These are phyloP conservation scores for Progne subis DNA, from an alignment of 2,113 vertebrate genomes.

Conservation along the genomic window DNA sequence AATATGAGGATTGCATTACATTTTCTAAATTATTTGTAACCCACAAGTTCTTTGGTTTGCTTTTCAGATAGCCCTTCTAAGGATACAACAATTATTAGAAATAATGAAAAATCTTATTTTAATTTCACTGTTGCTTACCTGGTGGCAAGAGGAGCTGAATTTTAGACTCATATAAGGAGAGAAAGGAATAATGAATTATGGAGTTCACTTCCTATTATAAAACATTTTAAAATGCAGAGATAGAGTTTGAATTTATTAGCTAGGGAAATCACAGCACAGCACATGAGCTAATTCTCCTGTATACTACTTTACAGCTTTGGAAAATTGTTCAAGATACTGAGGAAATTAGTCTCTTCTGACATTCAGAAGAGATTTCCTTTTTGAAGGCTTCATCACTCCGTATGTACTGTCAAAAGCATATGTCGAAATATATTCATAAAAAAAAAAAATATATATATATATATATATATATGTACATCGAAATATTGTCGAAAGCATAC, in stretches of 20 bases:
- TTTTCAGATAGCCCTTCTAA: neutral
- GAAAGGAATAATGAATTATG: neutral
- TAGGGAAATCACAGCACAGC: slow-evolving; percentile 36
- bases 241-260: slow-evolving; percentile 1
- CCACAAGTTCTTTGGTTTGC: neutral
- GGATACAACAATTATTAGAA: neutral
- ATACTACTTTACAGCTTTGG: neutral
- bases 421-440: too few species aligned
- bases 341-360: slow-evolving; percentile 21
- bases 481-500: fast-evolving
- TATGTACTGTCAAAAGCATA: fast-evolving
- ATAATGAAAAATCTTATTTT: neutral
- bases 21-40: neutral
- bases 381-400: neutral
- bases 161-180: neutral
- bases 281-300: slow-evolving; percentile 1
- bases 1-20: neutral
- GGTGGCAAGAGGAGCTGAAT: neutral
- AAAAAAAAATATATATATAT: too few species aligned
- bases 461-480: too few species aligned
- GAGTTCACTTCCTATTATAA: neutral
- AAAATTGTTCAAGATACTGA: neutral
- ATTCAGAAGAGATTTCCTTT: neutral
- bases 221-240: slow-evolving; percentile 26
- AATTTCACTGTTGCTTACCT: neutral